phyloP scores from a whole-genome alignment of 2,888 invertebrate genomes.

The Peribatodes rhomboidaria region DNA sequence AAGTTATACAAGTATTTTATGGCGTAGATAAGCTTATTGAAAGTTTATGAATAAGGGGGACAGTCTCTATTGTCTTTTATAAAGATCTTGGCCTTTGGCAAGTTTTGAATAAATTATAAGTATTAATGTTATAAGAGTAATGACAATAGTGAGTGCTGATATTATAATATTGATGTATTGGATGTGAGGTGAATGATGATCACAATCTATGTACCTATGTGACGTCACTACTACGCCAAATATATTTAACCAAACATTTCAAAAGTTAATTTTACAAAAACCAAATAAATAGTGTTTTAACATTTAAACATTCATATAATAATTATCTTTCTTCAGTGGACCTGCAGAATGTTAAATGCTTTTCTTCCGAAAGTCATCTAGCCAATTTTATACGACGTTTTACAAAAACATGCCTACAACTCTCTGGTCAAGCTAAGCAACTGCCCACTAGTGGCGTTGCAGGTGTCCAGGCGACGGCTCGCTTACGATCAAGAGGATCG shows the following conservation, averaged over 20 bases:
- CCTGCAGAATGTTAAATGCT: no score
- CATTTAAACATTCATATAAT: slow-evolving; percentile 32
- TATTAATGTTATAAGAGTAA: slow-evolving; percentile 45
- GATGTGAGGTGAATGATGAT: slow-evolving; percentile 33
- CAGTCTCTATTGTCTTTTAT: slow-evolving; percentile 33
- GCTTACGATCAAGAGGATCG: no score
- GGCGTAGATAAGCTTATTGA: no score
- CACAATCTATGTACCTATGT: slow-evolving; percentile 44
- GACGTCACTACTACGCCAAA: slow-evolving; percentile 55
- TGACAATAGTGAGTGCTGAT: slow-evolving; percentile 47
- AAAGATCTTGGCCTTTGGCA: slow-evolving; percentile 47
- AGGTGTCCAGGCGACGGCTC: no score
- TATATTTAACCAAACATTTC: slow-evolving; percentile 58
- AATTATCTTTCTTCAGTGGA: no score
- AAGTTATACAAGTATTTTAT: no score
- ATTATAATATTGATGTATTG: slow-evolving; percentile 45
- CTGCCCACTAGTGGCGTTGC: no score
- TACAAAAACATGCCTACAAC: no score
- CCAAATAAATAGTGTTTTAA: slow-evolving; percentile 52
- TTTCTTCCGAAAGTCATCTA: no score
- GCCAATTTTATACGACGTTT: no score
- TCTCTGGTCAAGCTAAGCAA: no score
- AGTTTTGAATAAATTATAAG: slow-evolving; percentile 48
- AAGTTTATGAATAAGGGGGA: no score
- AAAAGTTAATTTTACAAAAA: slow-evolving; percentile 52